Base-by-base conservation (phyloP, 2,113 vertebrate species). In the Coryphaenoides rupestris region DNA sequence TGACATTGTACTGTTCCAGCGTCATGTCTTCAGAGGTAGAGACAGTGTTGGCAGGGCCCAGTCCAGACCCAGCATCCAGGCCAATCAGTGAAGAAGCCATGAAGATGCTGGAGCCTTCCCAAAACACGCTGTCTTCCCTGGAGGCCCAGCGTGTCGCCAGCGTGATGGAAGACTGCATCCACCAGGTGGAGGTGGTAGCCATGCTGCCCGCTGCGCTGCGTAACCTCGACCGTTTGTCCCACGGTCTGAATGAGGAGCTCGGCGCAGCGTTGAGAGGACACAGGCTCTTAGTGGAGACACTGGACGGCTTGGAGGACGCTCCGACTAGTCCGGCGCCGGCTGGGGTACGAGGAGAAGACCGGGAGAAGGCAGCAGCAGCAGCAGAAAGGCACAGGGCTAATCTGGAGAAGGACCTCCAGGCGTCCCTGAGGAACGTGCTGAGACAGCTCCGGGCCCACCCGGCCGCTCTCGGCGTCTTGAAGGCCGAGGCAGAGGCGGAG, bases 101-200 rank as follows among this genome's bases (percentile, higher is more conserved):
- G 6, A 85, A 76, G 63, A 63, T 46, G n/a, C 45, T 78, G 1
- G 70, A 74, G 2, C 79, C 77, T 2, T 69, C 64, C 0, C 74
- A 68, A 21, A 84, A 80, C 65, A 89, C 80, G 26, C 72, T 84
- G 7, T 79, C 75, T 26, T 90, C 89, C 19, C 56, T 75, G 0
- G 92, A 93, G 70, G 78, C 86, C 15, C 86, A 90, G 66, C 73
- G 74, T 49, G 87, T 93, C 66, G 65, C 87, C 53, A 76, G 70
- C 0, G 83, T 93, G 0, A 22, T 95, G 65, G 86, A 92, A 1
- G 90, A 89, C 62, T 88, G 90, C 60, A 90, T 92, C 73, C 33
- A 62, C 54, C 86, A 89, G 40, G 69, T 89, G 28, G 84, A 92
- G 70, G 26, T 89, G 24, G 85, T 82, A 58, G 81, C 77, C 2